phyloP scores from a whole-genome alignment of 1,140 invertebrate genomes.

The Brachionus paranguensis region DNA sequence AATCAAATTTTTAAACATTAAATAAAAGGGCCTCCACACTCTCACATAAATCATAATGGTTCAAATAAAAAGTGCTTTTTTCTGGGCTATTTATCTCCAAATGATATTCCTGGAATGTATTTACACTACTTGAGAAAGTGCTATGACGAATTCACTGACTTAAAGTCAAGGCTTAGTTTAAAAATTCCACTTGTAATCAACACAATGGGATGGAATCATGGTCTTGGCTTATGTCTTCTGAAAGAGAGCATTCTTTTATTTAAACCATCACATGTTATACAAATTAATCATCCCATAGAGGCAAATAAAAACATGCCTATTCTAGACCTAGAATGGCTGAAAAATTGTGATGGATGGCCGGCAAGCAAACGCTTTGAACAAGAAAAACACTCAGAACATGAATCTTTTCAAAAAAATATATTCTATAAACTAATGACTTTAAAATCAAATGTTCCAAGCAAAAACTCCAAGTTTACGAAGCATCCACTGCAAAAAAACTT shows the following conservation, averaged over 20 bases:
- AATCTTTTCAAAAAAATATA: background rate
- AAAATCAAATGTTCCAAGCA: constrained; percentile 15
- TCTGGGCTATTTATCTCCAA: constrained; percentile 20
- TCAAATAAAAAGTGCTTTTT: constrained; percentile 4
- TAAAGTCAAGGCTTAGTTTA: background rate
- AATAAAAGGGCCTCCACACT: constrained; percentile 2
- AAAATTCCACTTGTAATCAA: constrained; percentile 17
- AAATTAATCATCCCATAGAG: constrained; percentile 36
- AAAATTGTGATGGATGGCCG: constrained; percentile 11
- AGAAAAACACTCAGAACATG: background rate
- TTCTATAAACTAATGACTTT: background rate
- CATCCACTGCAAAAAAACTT: background rate
- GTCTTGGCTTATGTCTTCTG: constrained; percentile 24
- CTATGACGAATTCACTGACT: background rate
- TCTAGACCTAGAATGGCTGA: background rate
- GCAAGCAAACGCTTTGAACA: background rate
- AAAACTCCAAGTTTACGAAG: background rate
- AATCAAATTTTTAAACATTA: background rate
- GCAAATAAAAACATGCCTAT: constrained; percentile 38
- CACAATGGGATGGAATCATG: constrained; percentile 40
- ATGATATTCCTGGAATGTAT: background rate
- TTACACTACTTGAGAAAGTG: constrained; percentile 25
- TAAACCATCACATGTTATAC: constrained; percentile 26
- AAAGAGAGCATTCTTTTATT: constrained; percentile 15
- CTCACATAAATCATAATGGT: constrained; percentile 13